A percentile compares a stretch with the other conserved stretches of the same genome.
phyloP scores from a whole-genome alignment of 2,113 vertebrate genomes.

The Choloepus hoffmanni region DNA sequence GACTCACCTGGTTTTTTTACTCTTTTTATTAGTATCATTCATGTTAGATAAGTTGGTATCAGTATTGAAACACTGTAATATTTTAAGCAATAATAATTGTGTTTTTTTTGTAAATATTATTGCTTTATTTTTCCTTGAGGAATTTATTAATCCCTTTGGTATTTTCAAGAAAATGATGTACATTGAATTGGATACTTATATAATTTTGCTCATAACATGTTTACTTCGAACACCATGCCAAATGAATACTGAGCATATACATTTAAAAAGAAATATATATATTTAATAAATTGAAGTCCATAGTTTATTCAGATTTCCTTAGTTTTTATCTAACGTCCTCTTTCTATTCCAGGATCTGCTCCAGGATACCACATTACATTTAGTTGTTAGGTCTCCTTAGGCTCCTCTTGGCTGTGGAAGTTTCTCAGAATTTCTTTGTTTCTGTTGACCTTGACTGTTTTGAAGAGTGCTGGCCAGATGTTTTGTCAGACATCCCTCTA shows the following conservation, averaged over 20 bases:
- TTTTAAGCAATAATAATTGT: background rate
- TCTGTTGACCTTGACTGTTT: no score
- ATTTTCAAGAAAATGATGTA: background rate
- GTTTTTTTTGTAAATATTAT: background rate
- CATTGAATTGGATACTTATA: background rate
- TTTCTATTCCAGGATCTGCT: no score
- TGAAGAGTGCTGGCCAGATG: no score
- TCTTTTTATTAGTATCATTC: background rate
- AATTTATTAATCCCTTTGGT: background rate
- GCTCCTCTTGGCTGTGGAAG: no score
- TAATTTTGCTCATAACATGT: background rate
- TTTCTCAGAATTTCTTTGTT: no score
- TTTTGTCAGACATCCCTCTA: no score
- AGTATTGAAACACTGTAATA: background rate
- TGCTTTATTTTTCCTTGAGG: background rate
- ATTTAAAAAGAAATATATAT: background rate
- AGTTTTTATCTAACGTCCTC: no score
- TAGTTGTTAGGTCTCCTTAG: no score
- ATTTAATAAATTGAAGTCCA: no score
- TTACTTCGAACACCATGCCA: background rate
- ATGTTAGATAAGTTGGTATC: background rate
- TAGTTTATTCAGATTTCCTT: no score
- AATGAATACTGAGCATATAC: background rate
- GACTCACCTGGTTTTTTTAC: background rate
- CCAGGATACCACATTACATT: no score